A percentile compares a stretch with the other conserved stretches of the same genome.
These are phyloP conservation scores for Ptychoptera contaminata DNA, from an alignment of 2,888 invertebrate genomes.

Conservation along the genomic window DNA sequence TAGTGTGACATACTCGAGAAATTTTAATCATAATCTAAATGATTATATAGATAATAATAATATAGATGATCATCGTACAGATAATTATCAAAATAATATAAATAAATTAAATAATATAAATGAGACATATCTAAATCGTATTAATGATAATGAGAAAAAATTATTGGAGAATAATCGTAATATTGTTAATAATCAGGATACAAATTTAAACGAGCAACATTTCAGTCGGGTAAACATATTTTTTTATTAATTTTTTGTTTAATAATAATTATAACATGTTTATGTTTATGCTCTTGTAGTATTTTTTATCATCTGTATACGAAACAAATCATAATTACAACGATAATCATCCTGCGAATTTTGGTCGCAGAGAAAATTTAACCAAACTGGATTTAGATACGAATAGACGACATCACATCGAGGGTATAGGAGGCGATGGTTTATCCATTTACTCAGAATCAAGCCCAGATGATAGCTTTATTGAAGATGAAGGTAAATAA, in stretches of 20 bases:
- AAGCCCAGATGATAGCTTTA: slow-evolving; percentile 13
- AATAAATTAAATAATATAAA: neutral
- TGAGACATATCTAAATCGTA: neutral
- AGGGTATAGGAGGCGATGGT: slow-evolving; percentile 1
- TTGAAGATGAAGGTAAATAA: slow-evolving; percentile 9
- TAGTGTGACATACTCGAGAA: too few species aligned
- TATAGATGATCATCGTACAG: neutral
- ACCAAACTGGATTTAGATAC: slow-evolving; percentile 13
- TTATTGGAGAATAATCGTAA: neutral
- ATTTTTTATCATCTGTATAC: slow-evolving; percentile 3
- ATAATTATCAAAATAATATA: neutral
- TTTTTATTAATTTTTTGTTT: neutral
- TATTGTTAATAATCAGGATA: neutral
- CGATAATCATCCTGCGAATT: neutral
- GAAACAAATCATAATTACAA: neutral
- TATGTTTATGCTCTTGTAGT: neutral
- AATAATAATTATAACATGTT: neutral
- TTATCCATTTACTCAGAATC: slow-evolving; percentile 11
- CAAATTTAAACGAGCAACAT: slow-evolving; percentile 6
- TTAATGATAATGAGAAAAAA: neutral
- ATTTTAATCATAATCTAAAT: neutral
- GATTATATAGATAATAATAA: neutral
- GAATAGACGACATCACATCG: slow-evolving; percentile 5
- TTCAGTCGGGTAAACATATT: slow-evolving; percentile 4
- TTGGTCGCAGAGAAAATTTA: slow-evolving; percentile 10